phyloP scores from a whole-genome alignment of 2,888 invertebrate genomes.

The Yponomeuta cagnagella region DNA sequence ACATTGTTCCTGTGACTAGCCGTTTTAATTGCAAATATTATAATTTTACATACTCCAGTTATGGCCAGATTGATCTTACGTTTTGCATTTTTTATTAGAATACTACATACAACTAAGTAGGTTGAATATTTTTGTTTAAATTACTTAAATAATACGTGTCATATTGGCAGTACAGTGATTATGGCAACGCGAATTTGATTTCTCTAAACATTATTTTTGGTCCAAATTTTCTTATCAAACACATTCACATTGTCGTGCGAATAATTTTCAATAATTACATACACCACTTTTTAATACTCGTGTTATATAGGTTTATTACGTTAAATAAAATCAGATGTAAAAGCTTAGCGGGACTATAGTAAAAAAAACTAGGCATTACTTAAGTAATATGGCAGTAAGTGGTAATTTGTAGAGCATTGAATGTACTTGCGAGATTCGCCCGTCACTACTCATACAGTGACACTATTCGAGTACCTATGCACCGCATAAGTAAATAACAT shows the following conservation, averaged over 20 bases:
- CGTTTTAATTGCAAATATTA: conserved; percentile 31
- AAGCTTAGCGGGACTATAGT: conserved; percentile 66
- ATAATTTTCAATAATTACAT: conserved; percentile 57
- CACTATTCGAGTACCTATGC: conserved; percentile 51
- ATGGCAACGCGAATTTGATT: conserved; percentile 73
- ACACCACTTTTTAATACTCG: conserved; percentile 71
- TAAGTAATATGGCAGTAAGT: conserved; percentile 72
- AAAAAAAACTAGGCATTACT: conserved; percentile 49
- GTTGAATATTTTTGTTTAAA: conserved; percentile 24
- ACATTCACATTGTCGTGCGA: conserved; percentile 44
- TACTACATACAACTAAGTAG: conserved; percentile 2
- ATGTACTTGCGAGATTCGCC: conserved; percentile 58
- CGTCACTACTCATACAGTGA: conserved; percentile 37
- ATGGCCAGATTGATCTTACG: conserved; percentile 1
- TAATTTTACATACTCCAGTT: conserved; percentile 8
- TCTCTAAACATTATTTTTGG: conserved; percentile 69
- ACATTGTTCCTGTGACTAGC: conserved; percentile 40
- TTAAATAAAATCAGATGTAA: conserved; percentile 47
- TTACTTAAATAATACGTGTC: conserved; percentile 51
- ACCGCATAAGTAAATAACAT: conserved; percentile 42
- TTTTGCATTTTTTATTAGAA: conserved; percentile 1
- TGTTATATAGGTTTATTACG: conserved; percentile 50
- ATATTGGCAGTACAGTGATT: conserved; percentile 38
- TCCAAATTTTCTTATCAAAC: conserved; percentile 55
- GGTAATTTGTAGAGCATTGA: conserved; percentile 33